Base-by-base conservation (phyloP, 2,113 vertebrate genomes). In the Perccottus glenii region DNA sequence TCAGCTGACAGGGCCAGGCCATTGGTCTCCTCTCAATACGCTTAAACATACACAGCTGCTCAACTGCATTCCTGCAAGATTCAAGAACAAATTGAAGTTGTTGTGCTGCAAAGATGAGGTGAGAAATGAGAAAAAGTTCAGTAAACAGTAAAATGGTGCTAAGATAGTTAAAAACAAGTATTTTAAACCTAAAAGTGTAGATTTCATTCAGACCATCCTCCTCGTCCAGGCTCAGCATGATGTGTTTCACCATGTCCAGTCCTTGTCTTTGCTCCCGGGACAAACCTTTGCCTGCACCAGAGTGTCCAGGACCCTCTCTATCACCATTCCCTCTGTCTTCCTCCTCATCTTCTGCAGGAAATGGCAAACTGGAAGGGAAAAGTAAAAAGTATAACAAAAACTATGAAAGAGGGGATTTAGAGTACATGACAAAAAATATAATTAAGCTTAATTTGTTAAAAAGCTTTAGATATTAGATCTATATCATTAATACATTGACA, bases 1-100 rank as follows among this genome's bases (percentile, higher is more conserved):
- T 99, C 67, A 99, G 94, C 16, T 91, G 92, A 79, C 98, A 99
- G 16, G 91, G 86, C 98, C 97, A 99, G 36, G 92, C 19, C 75
- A 87, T 73, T 2, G 96, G 92, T 55, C 56, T 90, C 70, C 88
- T 92, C 87, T 94, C 93, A 7, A 92, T 91, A 46, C 90, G 92
- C 90, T 98, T 99, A 72, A 98, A 99, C 87, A 96, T 86, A 5
- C 90, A 92, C 69, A 98, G 93, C 57, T 93, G 92, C 83, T 93
- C 92, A 6, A 98, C 79, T 57, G 95, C 96, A 53, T 95, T 94
- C 65, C 98, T 99, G 12, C 7, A 51, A 0, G 50, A 77, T 38
- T 14, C n/a, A 64, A 27, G 3, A 66, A 48, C 40, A 62, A 42
- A 69, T 2, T 11, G 5, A 69, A 42, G 63, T 11, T 27, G 19